These are phyloP conservation scores for Coregonus suidteri DNA, from an alignment of 2,797 vertebrate species.

Conservation along the genomic window DNA sequence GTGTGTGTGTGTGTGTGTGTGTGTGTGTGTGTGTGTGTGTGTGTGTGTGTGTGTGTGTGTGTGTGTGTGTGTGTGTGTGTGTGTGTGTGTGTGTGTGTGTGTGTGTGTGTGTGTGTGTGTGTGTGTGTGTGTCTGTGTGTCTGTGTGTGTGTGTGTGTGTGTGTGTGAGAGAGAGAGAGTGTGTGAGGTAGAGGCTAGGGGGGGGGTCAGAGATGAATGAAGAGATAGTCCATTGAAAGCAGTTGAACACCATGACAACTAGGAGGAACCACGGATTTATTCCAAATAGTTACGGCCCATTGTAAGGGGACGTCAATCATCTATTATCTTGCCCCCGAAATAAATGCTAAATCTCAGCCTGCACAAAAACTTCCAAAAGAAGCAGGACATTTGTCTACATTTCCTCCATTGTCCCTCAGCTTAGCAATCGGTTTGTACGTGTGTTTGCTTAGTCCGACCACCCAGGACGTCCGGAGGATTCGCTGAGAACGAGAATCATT, in stretches of 20 bases:
- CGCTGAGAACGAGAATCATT: conserved; percentile 77
- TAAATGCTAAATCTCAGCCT: conserved; percentile 89
- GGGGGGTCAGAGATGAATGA: conserved; percentile 83
- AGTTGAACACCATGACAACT: conserved; percentile 96
- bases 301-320: conserved; percentile 90
- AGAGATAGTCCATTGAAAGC: conserved; percentile 90
- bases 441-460: conserved; percentile 94
- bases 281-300: conserved; percentile 86
- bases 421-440: conserved; percentile 94
- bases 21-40: neutral
- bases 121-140: too few relatives aligned
- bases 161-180: neutral
- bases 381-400: conserved; percentile 92
- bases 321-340: conserved; percentile 92
- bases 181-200: conserved; percentile 31
- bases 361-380: conserved; percentile 90
- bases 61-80: too few relatives aligned
- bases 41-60: conserved; percentile 5
- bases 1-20: too few relatives aligned
- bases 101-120: too few relatives aligned
- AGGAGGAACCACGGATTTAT: conserved; percentile 92
- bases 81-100: neutral
- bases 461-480: conserved; percentile 84
- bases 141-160: neutral
- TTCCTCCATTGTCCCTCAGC: conserved; percentile 87